Conservation (phyloP, 2,113 vertebrate genomes). For the Echinops telfairi region DNA sequence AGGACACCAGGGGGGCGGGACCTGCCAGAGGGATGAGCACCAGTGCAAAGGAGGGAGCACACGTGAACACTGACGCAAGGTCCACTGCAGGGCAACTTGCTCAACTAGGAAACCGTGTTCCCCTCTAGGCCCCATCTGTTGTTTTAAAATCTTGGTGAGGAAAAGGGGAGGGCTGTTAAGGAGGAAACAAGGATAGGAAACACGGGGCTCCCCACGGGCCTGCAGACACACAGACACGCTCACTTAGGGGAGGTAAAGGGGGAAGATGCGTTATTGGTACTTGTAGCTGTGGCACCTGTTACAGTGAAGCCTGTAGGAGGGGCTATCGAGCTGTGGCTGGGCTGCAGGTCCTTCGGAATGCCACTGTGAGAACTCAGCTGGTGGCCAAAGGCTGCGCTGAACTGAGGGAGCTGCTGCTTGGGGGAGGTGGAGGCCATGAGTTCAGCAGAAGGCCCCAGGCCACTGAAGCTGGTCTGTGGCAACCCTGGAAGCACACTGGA, state of each 20-base stretch:
- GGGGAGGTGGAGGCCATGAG: slow-evolving; percentile 94
- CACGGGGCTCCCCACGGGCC: slow-evolving; percentile 87
- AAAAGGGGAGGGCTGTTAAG: slow-evolving; percentile 81
- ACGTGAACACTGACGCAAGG: slow-evolving; percentile 87
- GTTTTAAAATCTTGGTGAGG: slow-evolving; percentile 77
- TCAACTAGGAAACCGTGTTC: slow-evolving; percentile 26
- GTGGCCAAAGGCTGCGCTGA: slow-evolving; percentile 98
- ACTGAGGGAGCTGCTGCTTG: slow-evolving; percentile 99
- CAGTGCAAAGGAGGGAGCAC: slow-evolving; percentile 89
- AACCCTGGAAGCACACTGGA: slow-evolving; percentile 93
- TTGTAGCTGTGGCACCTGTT: slow-evolving; percentile 95
- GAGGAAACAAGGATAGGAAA: slow-evolving; percentile 85
- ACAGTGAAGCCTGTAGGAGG: slow-evolving; percentile 97
- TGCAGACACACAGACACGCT: slow-evolving; percentile 87
- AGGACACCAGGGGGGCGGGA: slow-evolving; percentile 83
- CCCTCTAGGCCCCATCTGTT: slow-evolving; percentile 62
- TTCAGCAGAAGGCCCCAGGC: slow-evolving; percentile 91
- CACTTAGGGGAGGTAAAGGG: slow-evolving; percentile 94
- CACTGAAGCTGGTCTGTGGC: slow-evolving; percentile 93
- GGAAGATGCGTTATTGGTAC: slow-evolving; percentile 94
- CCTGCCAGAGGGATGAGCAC: slow-evolving; percentile 89
- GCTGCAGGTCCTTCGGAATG: slow-evolving; percentile 99
- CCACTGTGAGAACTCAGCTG: slow-evolving; percentile 98
- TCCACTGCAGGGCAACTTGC: slow-evolving; percentile 83
- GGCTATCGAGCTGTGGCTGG: slow-evolving; percentile 99